Evolutionary conservation across 2,888 invertebrate species (phyloP).

Genomic region (Xestia xanthographa): DNA sequence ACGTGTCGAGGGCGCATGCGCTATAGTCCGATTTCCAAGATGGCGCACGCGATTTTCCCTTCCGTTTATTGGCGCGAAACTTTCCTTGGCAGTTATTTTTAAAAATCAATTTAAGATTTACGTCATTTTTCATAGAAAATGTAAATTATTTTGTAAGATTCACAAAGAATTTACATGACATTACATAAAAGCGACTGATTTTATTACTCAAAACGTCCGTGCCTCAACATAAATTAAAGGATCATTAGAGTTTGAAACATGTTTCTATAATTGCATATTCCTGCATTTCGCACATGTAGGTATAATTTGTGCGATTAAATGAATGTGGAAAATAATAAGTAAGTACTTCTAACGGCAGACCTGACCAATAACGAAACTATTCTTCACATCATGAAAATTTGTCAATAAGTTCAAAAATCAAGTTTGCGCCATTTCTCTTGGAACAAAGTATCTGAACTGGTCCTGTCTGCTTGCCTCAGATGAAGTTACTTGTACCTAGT

Average conservation of each 20-base stretch:
- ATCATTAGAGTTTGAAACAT: conserved; percentile 5
- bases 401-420: background rate
- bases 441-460: background rate
- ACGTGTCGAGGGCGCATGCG: conserved; percentile 83
- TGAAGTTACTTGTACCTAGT: background rate
- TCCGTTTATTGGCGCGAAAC: conserved; percentile 68
- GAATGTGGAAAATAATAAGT: background rate
- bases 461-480: background rate
- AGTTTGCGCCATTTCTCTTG: conserved; percentile 5
- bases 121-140: background rate
- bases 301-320: conserved; percentile 8
- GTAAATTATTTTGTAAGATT: conserved; percentile 5
- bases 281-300: background rate
- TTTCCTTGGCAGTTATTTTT: conserved; percentile 56
- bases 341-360: background rate
- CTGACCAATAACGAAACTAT: background rate
- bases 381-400: background rate
- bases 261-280: conserved; percentile 22
- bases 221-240: conserved; percentile 17
- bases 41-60: conserved; percentile 78
- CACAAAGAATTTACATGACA: conserved; percentile 21
- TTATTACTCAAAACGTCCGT: conserved; percentile 30
- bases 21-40: conserved; percentile 81
- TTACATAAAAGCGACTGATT: conserved; percentile 18
- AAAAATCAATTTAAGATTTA: background rate